Base-by-base conservation (phyloP, 2,888 invertebrate species). In the Tethea ocularis region DNA sequence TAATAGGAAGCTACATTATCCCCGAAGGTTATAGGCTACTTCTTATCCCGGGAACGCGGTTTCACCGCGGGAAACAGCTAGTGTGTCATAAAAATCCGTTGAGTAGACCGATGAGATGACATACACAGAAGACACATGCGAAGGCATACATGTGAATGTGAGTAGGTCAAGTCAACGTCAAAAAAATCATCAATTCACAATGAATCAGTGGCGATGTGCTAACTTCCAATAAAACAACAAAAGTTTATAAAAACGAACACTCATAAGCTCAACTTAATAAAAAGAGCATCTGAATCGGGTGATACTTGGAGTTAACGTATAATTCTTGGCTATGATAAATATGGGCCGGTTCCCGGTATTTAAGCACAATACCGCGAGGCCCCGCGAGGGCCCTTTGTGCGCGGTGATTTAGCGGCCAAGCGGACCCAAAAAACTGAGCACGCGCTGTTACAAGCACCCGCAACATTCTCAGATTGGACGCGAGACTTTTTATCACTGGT, bases 291-390 rank as follows among this genome's bases (percentile, higher is more conserved):
- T 56, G 66, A 62, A 51, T 22, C 61, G 56, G 52, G 63, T 62
- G 61, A 46, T 67, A 61, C 63, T 63, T 66, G 67, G 56, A 67
- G 63, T 62, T 66, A 64, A 66, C 67, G 66, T 67, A 65, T 64
- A 66, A 63, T 63, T 65, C 63, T 46, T 46, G 46, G 66, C 64
- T 65, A 64, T 69, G 63, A 68, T 66, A 65, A 68, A 67, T 67
- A 66, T 61, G 68, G 59, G 61, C 72, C 59, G 62, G 67, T 76
- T 78, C 76, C 67, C 65, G 69, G 79, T 82, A 78, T 77, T 77
- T 78, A 75, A 73, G 70, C 68, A 78, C 75, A 79, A 82, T 80
- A 75, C 72, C 61, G 61, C 64, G 70, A 72, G 69, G 57, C 61
- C 63, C 72, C 61, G 61, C 64, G 70, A 72, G 69, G 57, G 61